phyloP scores from a whole-genome alignment of 2,113 vertebrate species.

The Corythoichthys intestinalis region DNA sequence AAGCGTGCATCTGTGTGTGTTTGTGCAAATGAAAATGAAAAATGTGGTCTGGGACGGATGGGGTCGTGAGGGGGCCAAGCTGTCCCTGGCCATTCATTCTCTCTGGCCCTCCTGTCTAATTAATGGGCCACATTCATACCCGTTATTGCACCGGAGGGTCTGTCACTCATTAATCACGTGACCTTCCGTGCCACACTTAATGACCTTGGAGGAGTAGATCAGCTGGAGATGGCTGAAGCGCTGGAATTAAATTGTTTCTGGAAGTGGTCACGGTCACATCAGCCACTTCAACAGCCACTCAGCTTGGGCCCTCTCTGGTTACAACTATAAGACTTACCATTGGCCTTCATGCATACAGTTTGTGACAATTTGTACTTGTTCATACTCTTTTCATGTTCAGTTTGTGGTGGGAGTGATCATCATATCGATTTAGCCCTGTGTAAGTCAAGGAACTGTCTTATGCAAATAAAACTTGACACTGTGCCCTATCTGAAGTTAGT shows the following conservation, averaged over 20 bases:
- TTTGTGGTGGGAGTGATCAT: not conserved
- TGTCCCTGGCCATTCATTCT: slow-evolving; percentile 85
- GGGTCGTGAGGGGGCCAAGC: slow-evolving; percentile 68
- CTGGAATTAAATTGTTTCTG: slow-evolving; percentile 99
- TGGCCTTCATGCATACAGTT: not conserved
- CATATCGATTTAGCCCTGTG: not conserved
- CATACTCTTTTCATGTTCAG: not conserved
- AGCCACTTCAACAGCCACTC: slow-evolving; percentile 88
- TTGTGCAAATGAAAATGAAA: slow-evolving; percentile 64
- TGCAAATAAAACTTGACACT: not conserved
- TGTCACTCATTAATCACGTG: slow-evolving; percentile 99
- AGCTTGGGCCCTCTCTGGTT: slow-evolving; percentile 43
- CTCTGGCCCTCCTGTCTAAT: slow-evolving; percentile 85
- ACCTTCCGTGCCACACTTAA: slow-evolving; percentile 98
- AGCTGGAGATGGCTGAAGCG: slow-evolving; percentile 96
- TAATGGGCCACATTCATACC: slow-evolving; percentile 90
- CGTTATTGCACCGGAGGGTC: slow-evolving; percentile 87
- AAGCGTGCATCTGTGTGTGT: slow-evolving; percentile 41
- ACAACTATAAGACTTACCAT: slow-evolving; percentile 8
- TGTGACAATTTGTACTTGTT: not conserved
- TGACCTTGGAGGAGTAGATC: slow-evolving; percentile 99
- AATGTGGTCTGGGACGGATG: slow-evolving; percentile 59
- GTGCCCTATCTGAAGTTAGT: not conserved
- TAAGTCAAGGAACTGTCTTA: not conserved
- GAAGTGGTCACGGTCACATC: slow-evolving; percentile 98